Evolutionary conservation across 2,888 invertebrate genomes (phyloP), one percentile per base, ranked within the genome.

Genomic region (Phortica magna): DNA sequence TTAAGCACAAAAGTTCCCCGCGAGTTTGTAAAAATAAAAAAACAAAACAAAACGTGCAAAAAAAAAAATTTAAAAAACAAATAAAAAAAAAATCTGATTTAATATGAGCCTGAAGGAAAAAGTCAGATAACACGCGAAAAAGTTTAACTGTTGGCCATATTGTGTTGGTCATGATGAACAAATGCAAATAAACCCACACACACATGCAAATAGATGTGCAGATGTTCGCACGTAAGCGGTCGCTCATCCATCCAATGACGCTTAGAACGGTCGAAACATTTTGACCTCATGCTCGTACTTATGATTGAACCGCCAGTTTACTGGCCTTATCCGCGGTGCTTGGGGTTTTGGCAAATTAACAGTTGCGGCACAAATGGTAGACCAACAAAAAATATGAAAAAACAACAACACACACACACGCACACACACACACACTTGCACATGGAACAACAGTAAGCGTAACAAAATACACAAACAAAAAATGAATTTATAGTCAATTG

Each of bases 301-400:
- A 12, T 59, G 9, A 42, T 39, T 39, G 57, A n/a, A 12, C 70
- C 79, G 76, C 79, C 22, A 7, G 76, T 78, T 71, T 76, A 17
- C 12, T 43, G 14, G 17, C 43, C 9, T 68, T 17, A 6, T 41
- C 68, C 59, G 68, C 43, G 68, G 39, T 19, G 19, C 42, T 68
- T 68, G 42, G 68, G 77, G 80, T 78, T 77, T 84, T 83, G 81
- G 81, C 80, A 83, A 84, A 84, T 84, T 84, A 84, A 83, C 82
- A 82, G 81, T 83, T 83, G 83, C 80, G 84, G 84, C 79, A 55
- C 55, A 82, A 81, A 83, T 82, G 82, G 82, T 83, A 81, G 79
- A 84, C 84, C 83, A 78, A 82, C 82, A 84, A 79, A 78, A 74
- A 76, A 61, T 43, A 73, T 19, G 22, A 31, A 6, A 48, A 41